Conservation (phyloP, 2,113 vertebrate species). For the Caranx ignobilis region DNA sequence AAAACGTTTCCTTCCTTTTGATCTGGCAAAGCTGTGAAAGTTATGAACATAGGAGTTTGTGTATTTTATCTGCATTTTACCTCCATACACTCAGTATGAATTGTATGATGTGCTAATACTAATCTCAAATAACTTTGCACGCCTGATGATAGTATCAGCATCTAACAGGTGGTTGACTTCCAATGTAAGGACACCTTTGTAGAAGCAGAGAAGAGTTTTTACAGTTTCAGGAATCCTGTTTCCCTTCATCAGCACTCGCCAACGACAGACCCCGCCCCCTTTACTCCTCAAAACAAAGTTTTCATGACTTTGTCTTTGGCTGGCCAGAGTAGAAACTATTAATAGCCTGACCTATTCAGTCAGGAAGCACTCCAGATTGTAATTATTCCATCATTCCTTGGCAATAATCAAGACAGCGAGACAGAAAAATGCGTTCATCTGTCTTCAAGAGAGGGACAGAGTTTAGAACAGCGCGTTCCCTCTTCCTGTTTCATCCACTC, state of each 20-base stretch:
- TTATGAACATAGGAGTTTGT: neutral
- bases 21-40: neutral
- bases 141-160: neutral
- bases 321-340: neutral
- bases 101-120: neutral
- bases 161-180: neutral
- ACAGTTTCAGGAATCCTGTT: neutral
- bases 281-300: conserved; percentile 6
- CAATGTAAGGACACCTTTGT: neutral
- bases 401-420: neutral
- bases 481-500: conserved; percentile 16
- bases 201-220: neutral
- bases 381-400: conserved; percentile 15
- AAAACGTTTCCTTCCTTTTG: neutral
- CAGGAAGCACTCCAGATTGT: conserved; percentile 19
- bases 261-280: neutral
- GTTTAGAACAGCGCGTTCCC: conserved; percentile 11
- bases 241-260: neutral
- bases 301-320: conserved; percentile 8
- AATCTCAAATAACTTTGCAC: neutral
- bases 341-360: conserved; percentile 17
- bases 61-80: neutral
- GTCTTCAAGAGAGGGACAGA: neutral
- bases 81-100: neutral
- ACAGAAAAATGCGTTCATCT: conserved; percentile 7